Percentiles rank a stretch among this genome's conserved stretches.
Evolutionary conservation across 2,113 vertebrate species (phyloP).

Genomic region (Tursiops truncatus): DNA sequence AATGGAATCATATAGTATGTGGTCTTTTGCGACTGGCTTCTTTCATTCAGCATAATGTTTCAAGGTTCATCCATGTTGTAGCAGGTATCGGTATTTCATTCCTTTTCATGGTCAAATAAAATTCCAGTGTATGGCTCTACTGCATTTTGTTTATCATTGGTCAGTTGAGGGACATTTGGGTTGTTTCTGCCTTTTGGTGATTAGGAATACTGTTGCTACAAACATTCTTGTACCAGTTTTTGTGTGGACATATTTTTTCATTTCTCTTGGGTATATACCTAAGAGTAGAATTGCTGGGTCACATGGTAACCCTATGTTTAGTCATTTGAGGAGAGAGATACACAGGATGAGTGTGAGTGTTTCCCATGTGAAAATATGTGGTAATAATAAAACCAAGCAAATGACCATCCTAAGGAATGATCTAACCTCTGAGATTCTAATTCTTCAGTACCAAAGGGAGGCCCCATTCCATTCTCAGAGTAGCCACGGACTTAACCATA

Average conservation of each 20-base stretch:
- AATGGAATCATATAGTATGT: background rate
- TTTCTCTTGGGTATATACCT: background rate
- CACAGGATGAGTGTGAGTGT: background rate
- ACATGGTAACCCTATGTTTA: background rate
- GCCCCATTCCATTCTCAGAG: background rate
- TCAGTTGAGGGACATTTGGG: background rate
- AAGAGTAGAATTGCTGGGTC: background rate
- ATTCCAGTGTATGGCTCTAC: background rate
- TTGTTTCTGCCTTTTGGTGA: background rate
- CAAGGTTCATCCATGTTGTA: background rate
- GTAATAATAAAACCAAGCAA: background rate
- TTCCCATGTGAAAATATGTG: background rate
- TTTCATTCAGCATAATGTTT: background rate
- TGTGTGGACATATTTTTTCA: background rate
- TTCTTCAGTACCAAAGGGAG: background rate
- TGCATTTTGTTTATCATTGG: background rate
- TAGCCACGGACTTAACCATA: background rate
- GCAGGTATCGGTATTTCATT: background rate
- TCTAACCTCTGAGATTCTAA: background rate
- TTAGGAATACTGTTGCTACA: background rate
- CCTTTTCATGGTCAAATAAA: background rate
- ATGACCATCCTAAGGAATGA: background rate
- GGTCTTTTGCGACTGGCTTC: background rate
- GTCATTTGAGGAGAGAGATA: background rate
- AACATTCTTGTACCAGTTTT: background rate